Base-by-base conservation (phyloP, 2,113 vertebrate species). In the Dunckerocampus dactyliophorus region DNA sequence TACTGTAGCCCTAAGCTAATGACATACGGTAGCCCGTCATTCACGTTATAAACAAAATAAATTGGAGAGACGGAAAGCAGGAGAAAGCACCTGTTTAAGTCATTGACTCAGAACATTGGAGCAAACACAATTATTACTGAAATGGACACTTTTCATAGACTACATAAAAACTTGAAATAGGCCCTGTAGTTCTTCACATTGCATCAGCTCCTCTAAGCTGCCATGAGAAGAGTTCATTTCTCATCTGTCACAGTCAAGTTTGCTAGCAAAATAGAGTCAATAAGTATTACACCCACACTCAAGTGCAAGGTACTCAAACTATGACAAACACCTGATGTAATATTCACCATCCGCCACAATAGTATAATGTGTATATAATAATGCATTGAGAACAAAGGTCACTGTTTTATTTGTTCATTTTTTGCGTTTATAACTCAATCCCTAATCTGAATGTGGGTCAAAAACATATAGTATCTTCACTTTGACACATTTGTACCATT, bases 1-100 rank as follows among this genome's bases (percentile, higher is more conserved):
- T 63, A n/a, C n/a, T n/a, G n/a, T n/a, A 61, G 45, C 63, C 49
- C 21, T 59, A 37, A 9, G 19, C 46, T 47, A 55, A 72, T 58
- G 65, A 31, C 54, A 51, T 34, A 49, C 19, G 54, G 19, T 21
- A 63, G 58, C 63, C 49, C 65, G n/a, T 51, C 47, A 20, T 57
- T 71, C 4, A 37, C 59, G 39, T 54, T 59, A 53, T 0, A 5
- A 59, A 22, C n/a, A 11, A 59, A 31, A n/a, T 3, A 52, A 15
- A 20, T 42, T 43, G 47, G 59, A 59, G 45, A 50, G 59, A 66
- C 43, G 21, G n/a, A 46, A 13, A 34, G 28, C 62, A 45, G 62
- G 43, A 42, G 51, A 16, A 67, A 63, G 42, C 55, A 39, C 46
- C 48, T 57, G 54, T 56, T 37, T 8, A 47, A 21, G 13, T 28